Percentiles rank a stretch among this genome's conserved stretches.
Conservation (phyloP, 2,888 invertebrate species). For the Coelopa pilipes region DNA sequence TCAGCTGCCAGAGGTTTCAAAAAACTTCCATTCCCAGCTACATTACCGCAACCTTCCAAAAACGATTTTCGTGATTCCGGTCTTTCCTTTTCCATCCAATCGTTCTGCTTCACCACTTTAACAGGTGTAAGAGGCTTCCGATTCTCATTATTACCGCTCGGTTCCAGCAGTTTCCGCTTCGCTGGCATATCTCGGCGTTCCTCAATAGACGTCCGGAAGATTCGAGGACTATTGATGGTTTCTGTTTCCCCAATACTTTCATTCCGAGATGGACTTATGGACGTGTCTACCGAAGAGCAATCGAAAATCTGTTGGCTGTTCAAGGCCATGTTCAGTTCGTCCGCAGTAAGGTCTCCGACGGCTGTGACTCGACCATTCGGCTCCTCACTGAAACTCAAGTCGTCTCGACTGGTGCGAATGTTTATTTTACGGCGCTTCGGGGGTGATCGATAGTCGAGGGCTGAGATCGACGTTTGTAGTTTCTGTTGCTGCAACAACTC, state of each 20-base stretch:
- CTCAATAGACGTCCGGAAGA: constrained; percentile 38
- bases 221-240: constrained; percentile 46
- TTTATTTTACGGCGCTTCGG: constrained; percentile 38
- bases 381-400: neutral
- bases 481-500: constrained; percentile 42
- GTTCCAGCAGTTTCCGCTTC: neutral
- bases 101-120: constrained; percentile 5
- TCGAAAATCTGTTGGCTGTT: constrained; percentile 52
- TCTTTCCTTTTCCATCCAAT: constrained; percentile 36
- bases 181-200: neutral
- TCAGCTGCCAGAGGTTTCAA: constrained; percentile 2
- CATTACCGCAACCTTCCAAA: neutral
- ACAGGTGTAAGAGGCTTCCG: neutral
- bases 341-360: neutral
- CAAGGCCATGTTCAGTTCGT: constrained; percentile 58
- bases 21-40: neutral
- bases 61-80: neutral
- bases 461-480: neutral
- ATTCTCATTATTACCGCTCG: neutral
- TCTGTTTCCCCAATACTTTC: constrained; percentile 55
- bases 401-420: neutral
- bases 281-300: constrained; percentile 14
- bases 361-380: neutral
- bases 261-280: constrained; percentile 45
- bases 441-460: neutral